Evolutionary conservation across 2,888 invertebrate genomes (phyloP).

Genomic region (Osedax fenrisi): DNA sequence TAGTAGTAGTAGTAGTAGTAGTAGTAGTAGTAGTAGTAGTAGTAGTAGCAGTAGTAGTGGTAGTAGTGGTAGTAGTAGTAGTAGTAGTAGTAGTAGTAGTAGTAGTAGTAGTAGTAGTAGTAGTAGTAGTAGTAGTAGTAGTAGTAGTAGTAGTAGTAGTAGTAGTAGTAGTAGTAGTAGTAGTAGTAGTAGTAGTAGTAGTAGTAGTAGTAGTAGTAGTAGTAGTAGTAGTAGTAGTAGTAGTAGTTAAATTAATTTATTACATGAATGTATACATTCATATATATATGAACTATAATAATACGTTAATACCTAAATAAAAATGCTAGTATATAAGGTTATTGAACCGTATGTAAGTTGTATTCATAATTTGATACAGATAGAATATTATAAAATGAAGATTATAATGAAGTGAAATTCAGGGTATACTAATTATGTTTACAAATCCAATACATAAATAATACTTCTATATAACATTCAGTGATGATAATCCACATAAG

Average conservation of each 20-base stretch:
- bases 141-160: slow-evolving; percentile 1
- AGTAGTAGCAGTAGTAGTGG: background rate
- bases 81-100: background rate
- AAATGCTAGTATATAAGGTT: too few species aligned
- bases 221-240: slow-evolving; percentile 11
- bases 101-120: slow-evolving; percentile 24
- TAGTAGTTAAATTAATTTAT: slow-evolving; percentile 1
- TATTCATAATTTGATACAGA: too few species aligned
- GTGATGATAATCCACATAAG: too few species aligned
- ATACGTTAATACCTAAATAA: too few species aligned
- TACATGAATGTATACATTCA: too few species aligned
- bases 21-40: background rate
- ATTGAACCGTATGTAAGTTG: too few species aligned
- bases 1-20: background rate
- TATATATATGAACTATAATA: too few species aligned
- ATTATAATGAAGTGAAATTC: too few species aligned
- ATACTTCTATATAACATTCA: too few species aligned
- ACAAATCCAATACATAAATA: too few species aligned
- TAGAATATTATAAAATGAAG: too few species aligned
- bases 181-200: slow-evolving; percentile 24
- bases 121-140: slow-evolving; percentile 22
- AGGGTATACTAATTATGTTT: too few species aligned
- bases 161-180: slow-evolving; percentile 22
- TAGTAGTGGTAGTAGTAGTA: background rate
- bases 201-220: slow-evolving; percentile 24